phyloP scores from a whole-genome alignment of 2,888 invertebrate genomes.

The Drosophila kanekoi region DNA sequence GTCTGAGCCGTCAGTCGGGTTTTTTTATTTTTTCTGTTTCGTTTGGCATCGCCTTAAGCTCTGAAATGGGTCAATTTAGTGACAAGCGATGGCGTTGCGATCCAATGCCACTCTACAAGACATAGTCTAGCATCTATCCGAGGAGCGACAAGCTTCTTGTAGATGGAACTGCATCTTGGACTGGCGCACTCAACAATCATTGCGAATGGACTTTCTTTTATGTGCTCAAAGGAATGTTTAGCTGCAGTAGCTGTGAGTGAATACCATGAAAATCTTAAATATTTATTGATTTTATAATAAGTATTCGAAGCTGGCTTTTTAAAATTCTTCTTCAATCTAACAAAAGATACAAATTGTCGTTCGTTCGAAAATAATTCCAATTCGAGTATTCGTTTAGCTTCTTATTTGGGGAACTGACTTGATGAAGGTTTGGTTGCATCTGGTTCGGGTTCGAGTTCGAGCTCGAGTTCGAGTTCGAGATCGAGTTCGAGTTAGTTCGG shows the following conservation, averaged over 20 bases:
- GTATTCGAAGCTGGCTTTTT: neutral
- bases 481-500: no score
- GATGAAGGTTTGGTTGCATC: neutral
- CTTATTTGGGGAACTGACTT: neutral
- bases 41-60: slow-evolving; percentile 66
- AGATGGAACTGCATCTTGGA: slow-evolving; percentile 43
- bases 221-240: slow-evolving; percentile 8
- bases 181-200: slow-evolving; percentile 50
- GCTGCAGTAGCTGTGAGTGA: neutral
- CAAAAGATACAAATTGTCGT: no score
- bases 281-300: neutral
- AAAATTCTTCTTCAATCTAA: neutral
- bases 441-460: no score
- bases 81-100: slow-evolving; percentile 66
- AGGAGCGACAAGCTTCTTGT: slow-evolving; percentile 50
- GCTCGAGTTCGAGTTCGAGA: no score
- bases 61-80: slow-evolving; percentile 79
- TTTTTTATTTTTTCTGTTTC: slow-evolving; percentile 45
- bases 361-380: no score
- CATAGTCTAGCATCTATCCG: slow-evolving; percentile 12
- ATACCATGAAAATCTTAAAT: slow-evolving; percentile 1
- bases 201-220: slow-evolving; percentile 37
- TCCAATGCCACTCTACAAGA: slow-evolving; percentile 57
- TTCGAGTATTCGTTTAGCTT: no score
- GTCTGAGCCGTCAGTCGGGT: slow-evolving; percentile 72